A percentile compares a stretch with the other conserved stretches of the same genome.
phyloP scores from a whole-genome alignment of 2,113 vertebrate genomes.

The Mormyrus iriodes region DNA sequence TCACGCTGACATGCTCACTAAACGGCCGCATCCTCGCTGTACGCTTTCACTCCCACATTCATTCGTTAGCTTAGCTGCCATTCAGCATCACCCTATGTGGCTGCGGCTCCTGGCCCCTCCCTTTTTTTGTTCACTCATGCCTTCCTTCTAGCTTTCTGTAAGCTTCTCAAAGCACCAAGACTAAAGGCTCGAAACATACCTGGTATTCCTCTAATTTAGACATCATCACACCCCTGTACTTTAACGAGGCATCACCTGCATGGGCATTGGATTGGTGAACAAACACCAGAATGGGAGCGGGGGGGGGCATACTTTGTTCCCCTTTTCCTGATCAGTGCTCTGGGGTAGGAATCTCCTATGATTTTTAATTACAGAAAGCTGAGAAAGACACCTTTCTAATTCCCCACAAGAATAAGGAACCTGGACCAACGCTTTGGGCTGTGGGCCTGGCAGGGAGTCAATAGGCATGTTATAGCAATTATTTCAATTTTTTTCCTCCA shows the following conservation, averaged over 20 bases:
- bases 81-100: slow-evolving; percentile 47
- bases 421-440: slow-evolving; percentile 31
- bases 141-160: slow-evolving; percentile 20
- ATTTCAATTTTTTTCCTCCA: not conserved
- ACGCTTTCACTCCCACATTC: slow-evolving; percentile 41
- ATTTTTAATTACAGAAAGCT: slow-evolving; percentile 53
- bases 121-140: slow-evolving; percentile 27
- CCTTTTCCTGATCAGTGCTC: slow-evolving; percentile 25
- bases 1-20: slow-evolving; percentile 70
- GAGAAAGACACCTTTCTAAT: slow-evolving; percentile 38
- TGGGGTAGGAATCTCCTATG: slow-evolving; percentile 11
- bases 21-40: slow-evolving; percentile 23
- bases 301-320: not conserved
- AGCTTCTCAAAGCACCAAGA: not conserved
- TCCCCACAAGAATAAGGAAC: slow-evolving; percentile 15
- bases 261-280: slow-evolving; percentile 34
- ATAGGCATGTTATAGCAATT: slow-evolving; percentile 52
- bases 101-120: slow-evolving; percentile 60
- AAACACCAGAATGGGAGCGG: not conserved
- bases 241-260: slow-evolving; percentile 7
- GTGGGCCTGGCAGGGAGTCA: slow-evolving; percentile 53
- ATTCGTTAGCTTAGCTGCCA: slow-evolving; percentile 58
- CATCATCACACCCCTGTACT: not conserved
- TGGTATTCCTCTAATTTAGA: not conserved
- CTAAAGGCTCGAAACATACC: slow-evolving; percentile 31